These are phyloP conservation scores for Caloenas nicobarica DNA, from an alignment of 2,113 vertebrate species.

Conservation along the genomic window DNA sequence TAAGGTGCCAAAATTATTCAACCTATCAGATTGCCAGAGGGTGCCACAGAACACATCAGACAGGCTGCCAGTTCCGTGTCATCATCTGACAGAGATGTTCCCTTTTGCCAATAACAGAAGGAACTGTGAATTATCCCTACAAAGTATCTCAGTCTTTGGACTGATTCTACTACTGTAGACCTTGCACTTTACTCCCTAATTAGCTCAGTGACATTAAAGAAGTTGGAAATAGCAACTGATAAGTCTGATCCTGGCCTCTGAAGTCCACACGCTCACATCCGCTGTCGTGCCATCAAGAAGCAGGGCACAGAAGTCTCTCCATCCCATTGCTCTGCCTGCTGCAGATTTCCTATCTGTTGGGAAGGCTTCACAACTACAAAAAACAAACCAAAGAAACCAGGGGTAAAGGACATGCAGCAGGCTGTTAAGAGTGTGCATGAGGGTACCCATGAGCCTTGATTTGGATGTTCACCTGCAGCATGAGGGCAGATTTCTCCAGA, in stretches of 20 bases:
- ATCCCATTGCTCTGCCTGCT: not conserved
- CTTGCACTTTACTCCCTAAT: not conserved
- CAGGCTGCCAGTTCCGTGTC: not conserved
- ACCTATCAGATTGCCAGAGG: not conserved
- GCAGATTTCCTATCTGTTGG: not conserved
- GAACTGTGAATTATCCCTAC: not conserved
- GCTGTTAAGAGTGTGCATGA: not conserved
- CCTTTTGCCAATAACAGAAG: not conserved
- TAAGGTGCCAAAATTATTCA: conserved; percentile 1
- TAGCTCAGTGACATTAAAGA: not conserved
- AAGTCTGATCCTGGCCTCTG: not conserved
- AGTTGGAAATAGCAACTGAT: not conserved
- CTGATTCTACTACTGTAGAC: not conserved
- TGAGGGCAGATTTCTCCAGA: not conserved
- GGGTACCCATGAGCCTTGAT: not conserved
- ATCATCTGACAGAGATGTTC: not conserved
- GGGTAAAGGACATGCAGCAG: not conserved
- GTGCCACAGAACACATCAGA: not conserved
- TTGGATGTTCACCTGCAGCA: not conserved
- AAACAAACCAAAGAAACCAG: not conserved
- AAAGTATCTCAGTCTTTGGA: not conserved
- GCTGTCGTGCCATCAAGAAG: not conserved
- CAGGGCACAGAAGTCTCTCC: not conserved
- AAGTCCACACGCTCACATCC: not conserved
- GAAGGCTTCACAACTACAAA: not conserved